Evolutionary conservation across 2,113 vertebrate species (phyloP).

Genomic region (Sarotherodon lohbergeri): DNA sequence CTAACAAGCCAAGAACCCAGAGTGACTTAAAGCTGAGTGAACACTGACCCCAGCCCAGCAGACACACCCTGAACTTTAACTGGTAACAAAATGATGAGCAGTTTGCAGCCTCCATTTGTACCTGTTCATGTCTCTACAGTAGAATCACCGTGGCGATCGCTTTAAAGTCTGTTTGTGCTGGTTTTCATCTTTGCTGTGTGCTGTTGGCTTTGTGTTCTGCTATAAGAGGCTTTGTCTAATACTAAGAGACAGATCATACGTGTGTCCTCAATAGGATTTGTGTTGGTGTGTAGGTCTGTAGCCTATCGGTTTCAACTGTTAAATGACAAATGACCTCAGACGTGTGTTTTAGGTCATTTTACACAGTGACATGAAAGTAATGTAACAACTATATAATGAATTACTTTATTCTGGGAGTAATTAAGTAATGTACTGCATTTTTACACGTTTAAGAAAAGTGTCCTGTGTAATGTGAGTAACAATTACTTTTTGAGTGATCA

Average conservation of each 20-base stretch:
- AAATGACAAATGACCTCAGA: not conserved
- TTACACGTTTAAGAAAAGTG: not conserved
- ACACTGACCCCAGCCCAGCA: not conserved
- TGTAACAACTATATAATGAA: not conserved
- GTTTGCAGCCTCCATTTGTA: not conserved
- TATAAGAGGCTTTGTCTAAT: not conserved
- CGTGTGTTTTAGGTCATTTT: not conserved
- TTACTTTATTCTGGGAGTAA: not conserved
- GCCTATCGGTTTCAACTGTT: not conserved
- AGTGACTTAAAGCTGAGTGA: not conserved
- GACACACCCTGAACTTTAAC: not conserved
- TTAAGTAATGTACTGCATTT: not conserved
- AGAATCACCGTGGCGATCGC: not conserved
- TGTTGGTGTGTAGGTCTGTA: not conserved
- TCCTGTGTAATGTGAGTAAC: not conserved
- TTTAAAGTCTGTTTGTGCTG: not conserved
- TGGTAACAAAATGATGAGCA: not conserved
- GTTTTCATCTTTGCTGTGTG: not conserved
- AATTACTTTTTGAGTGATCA: not conserved
- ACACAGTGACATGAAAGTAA: not conserved
- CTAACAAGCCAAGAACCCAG: not conserved
- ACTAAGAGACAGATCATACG: not conserved
- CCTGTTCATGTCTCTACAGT: not conserved
- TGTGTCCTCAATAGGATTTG: not conserved
- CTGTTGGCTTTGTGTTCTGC: not conserved